Conservation (phyloP, 1,140 invertebrate species). For the Antheraea pernyi region DNA sequence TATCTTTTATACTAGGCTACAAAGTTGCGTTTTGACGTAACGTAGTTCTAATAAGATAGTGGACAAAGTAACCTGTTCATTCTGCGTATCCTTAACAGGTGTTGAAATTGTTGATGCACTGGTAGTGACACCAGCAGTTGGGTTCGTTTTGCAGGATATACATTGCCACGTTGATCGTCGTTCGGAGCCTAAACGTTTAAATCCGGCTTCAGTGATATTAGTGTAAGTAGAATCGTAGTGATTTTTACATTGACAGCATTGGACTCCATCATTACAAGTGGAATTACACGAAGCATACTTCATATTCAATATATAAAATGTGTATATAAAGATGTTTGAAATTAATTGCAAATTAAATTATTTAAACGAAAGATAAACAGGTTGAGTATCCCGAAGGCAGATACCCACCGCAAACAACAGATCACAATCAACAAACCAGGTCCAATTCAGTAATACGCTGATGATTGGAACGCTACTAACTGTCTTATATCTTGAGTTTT, state of each 20-base stretch:
- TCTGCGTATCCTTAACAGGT: background rate
- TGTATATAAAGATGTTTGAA: background rate
- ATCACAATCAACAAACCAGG: too few relatives aligned
- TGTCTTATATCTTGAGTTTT: too few relatives aligned
- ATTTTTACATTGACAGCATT: conserved; percentile 23
- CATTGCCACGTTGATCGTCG: conserved; percentile 27
- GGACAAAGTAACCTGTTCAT: conserved; percentile 12
- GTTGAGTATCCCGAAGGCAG: too few relatives aligned
- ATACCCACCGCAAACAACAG: too few relatives aligned
- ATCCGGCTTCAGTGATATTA: conserved; percentile 20
- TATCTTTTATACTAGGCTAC: conserved; percentile 10
- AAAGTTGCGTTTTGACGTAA: conserved; percentile 19
- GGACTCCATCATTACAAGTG: conserved; percentile 21
- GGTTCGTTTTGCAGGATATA: conserved; percentile 10
- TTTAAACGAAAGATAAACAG: too few relatives aligned
- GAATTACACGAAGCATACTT: conserved; percentile 20
- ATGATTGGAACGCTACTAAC: too few relatives aligned
- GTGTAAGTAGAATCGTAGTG: conserved; percentile 26
- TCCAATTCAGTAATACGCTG: too few relatives aligned
- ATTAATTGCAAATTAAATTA: too few relatives aligned
- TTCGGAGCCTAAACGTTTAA: conserved; percentile 23
- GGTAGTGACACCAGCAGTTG: background rate
- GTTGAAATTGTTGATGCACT: background rate
- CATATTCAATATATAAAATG: conserved; percentile 2
- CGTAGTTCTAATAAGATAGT: conserved; percentile 18